These are phyloP conservation scores for Agelastica alni DNA, from an alignment of 2,888 invertebrate genomes.

Conservation along the genomic window DNA sequence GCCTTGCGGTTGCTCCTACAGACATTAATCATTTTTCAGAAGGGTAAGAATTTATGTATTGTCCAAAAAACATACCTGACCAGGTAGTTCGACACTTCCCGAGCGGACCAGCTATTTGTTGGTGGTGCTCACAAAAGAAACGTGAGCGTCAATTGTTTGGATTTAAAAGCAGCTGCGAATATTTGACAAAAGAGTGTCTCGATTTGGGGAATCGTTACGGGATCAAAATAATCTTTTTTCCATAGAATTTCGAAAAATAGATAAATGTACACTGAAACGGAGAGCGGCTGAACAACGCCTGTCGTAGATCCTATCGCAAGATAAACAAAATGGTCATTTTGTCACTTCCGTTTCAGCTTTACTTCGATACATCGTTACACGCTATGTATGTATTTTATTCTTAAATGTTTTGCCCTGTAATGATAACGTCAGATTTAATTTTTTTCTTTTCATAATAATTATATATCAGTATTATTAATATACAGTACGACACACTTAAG, in stretches of 20 bases:
- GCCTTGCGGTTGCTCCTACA: not conserved
- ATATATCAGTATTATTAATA: too few species aligned
- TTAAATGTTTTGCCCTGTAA: too few species aligned
- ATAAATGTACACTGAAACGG: constrained; percentile 14
- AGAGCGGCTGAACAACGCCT: not conserved
- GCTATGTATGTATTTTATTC: too few species aligned
- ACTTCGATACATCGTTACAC: too few species aligned
- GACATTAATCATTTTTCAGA: constrained; percentile 15
- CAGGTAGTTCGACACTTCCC: constrained; percentile 30
- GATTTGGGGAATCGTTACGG: constrained; percentile 3
- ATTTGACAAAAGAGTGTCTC: constrained; percentile 10
- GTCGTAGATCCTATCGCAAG: not conserved
- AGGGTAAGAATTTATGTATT: constrained; percentile 15
- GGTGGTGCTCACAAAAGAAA: not conserved
- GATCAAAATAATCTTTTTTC: constrained; percentile 11
- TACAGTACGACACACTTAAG: too few species aligned
- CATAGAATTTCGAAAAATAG: constrained; percentile 9
- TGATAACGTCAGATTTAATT: too few species aligned
- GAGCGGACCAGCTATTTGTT: not conserved
- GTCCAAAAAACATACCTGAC: constrained; percentile 36
- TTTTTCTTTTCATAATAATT: too few species aligned
- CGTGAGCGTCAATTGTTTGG: not conserved
- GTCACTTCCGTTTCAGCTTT: constrained; percentile 2
- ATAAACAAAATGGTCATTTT: constrained; percentile 2
- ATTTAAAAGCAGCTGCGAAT: constrained; percentile 14